Evolutionary conservation across 2,113 vertebrate species (phyloP).

Genomic region (Tragelaphus buxtoni): DNA sequence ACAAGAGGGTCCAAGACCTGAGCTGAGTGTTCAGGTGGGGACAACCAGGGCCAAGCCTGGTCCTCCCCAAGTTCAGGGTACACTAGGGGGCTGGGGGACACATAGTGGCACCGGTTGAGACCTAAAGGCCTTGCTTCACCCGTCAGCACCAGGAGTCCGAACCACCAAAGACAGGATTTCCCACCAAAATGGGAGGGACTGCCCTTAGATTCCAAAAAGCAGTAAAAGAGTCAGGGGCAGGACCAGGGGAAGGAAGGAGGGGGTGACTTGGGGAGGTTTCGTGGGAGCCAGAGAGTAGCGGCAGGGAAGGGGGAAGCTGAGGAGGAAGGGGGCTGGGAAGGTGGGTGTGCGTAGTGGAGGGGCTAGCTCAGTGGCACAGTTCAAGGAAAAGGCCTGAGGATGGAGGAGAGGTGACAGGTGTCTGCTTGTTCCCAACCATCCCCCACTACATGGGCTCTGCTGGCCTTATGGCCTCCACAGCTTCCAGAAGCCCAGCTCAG

Average conservation of each 20-base stretch:
- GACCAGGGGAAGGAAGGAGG: too few relatives aligned
- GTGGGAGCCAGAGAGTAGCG: too few relatives aligned
- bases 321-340: background rate
- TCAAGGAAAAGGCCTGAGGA: background rate
- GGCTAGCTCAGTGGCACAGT: background rate
- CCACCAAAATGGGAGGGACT: background rate
- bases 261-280: background rate
- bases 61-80: background rate
- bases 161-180: background rate
- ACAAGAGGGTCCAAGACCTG: background rate
- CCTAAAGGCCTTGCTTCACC: background rate
- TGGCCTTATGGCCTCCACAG: background rate
- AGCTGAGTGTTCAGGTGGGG: background rate
- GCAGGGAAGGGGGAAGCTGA: background rate
- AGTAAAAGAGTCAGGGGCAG: background rate
- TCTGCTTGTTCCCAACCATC: too few relatives aligned
- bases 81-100: background rate
- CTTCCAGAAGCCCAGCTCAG: background rate
- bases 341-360: too few relatives aligned
- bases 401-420: rapidly evolving
- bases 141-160: background rate
- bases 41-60: background rate
- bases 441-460: background rate
- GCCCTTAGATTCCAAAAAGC: background rate
- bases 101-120: background rate